Evolutionary conservation across 2,888 invertebrate genomes (phyloP).

Genomic region (Pomacea canaliculata): DNA sequence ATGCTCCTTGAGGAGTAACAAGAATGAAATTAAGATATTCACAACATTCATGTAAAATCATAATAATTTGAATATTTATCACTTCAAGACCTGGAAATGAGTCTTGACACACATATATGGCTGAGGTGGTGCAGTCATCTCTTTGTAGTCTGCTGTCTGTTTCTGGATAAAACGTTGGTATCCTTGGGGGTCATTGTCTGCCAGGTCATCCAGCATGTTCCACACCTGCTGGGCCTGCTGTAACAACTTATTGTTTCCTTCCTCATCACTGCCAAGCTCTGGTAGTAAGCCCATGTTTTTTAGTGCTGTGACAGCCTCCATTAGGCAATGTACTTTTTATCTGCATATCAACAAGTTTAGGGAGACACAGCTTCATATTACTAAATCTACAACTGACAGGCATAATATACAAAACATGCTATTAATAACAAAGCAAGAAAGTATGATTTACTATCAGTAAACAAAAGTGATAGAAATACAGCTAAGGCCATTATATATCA

Average conservation of each 20-base stretch:
- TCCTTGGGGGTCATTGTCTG: conserved; percentile 57
- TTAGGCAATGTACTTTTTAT: not conserved
- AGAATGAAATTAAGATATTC: not conserved
- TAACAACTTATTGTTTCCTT: conserved; percentile 40
- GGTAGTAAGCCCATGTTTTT: conserved; percentile 15
- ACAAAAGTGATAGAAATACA: too few species aligned
- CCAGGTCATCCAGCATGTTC: conserved; percentile 69
- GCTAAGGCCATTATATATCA: too few species aligned
- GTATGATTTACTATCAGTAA: too few species aligned
- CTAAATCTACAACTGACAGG: too few species aligned
- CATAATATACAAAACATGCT: too few species aligned
- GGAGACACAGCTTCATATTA: too few species aligned
- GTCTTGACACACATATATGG: conserved; percentile 66
- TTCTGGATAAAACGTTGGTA: conserved; percentile 66
- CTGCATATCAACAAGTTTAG: too few species aligned
- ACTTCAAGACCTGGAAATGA: conserved; percentile 25
- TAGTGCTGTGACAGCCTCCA: conserved; percentile 14
- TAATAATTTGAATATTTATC: too few species aligned
- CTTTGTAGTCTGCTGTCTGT: conserved; percentile 60
- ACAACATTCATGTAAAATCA: not conserved
- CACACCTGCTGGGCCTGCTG: conserved; percentile 65
- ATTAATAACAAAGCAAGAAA: too few species aligned
- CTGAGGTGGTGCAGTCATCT: conserved; percentile 56
- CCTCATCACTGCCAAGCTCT: conserved; percentile 21
- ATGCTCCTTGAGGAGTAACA: too few species aligned